phyloP scores from a whole-genome alignment of 2,113 vertebrate species.

The Cheirogaleus medius region DNA sequence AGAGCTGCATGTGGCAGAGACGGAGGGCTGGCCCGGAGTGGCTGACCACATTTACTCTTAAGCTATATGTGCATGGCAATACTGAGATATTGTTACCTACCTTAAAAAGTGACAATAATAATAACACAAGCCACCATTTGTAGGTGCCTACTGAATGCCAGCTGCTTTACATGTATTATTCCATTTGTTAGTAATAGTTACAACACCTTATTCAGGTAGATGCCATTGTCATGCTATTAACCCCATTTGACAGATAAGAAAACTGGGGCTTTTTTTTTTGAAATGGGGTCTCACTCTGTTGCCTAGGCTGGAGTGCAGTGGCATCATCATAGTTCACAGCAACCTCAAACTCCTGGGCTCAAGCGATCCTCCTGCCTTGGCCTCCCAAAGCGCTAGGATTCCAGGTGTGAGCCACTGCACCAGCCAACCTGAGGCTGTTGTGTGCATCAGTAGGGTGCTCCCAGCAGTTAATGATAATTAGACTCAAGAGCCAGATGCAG shows the following conservation, averaged over 20 bases:
- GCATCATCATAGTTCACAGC: too few relatives aligned
- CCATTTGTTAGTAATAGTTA: not conserved
- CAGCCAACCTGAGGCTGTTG: not conserved
- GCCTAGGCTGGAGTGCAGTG: too few relatives aligned
- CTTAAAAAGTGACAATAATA: not conserved
- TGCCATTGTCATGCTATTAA: not conserved
- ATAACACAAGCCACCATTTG: not conserved
- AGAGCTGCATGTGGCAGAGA: not conserved
- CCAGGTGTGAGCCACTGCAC: too few relatives aligned
- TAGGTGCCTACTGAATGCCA: not conserved
- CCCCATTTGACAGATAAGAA: not conserved
- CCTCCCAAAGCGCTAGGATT: too few relatives aligned
- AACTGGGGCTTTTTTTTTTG: not conserved
- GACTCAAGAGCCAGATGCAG: too few relatives aligned
- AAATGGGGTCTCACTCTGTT: too few relatives aligned
- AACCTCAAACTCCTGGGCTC: too few relatives aligned
- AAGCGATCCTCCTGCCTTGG: too few relatives aligned
- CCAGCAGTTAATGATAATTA: not conserved
- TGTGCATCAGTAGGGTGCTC: not conserved
- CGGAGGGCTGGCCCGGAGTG: not conserved
- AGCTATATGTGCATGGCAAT: not conserved
- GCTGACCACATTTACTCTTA: not conserved
- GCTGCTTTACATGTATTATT: not conserved
- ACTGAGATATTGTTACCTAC: not conserved
- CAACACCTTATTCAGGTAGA: not conserved